phyloP scores from a whole-genome alignment of 1,140 invertebrate species.

The Drosophila ficusphila region DNA sequence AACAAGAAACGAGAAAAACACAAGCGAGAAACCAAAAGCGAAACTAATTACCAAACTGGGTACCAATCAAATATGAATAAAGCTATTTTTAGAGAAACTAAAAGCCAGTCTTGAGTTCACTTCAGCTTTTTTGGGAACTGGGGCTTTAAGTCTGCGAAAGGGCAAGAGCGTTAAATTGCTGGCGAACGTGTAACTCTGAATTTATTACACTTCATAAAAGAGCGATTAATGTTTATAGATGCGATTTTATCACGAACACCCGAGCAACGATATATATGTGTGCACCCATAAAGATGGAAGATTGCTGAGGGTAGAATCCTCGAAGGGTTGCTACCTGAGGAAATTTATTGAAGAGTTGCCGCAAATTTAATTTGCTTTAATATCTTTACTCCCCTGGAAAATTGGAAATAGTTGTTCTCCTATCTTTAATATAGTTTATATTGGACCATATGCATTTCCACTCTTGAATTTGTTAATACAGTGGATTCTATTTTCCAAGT shows the following conservation, averaged over 20 bases:
- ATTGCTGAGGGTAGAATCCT: background rate
- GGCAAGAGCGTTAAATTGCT: slow-evolving; percentile 44
- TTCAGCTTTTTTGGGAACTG: background rate
- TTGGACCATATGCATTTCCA: too few relatives aligned
- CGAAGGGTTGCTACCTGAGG: slow-evolving; percentile 24
- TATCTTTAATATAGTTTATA: too few relatives aligned
- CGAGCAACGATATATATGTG: slow-evolving; percentile 25
- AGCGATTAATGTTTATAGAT: slow-evolving; percentile 83
- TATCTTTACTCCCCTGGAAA: too few relatives aligned
- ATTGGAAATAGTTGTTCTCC: too few relatives aligned
- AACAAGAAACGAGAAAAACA: slow-evolving; percentile 25
- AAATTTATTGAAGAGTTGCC: too few relatives aligned
- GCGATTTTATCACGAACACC: slow-evolving; percentile 77
- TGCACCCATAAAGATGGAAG: background rate
- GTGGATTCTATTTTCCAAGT: background rate
- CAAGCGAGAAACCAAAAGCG: slow-evolving; percentile 25
- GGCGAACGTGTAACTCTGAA: slow-evolving; percentile 58
- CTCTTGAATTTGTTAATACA: too few relatives aligned
- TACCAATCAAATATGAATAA: slow-evolving; percentile 82
- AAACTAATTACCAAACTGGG: slow-evolving; percentile 76
- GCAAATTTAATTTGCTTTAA: too few relatives aligned
- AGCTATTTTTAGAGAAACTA: slow-evolving; percentile 80
- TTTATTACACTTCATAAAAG: slow-evolving; percentile 82
- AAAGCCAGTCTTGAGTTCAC: slow-evolving; percentile 22
- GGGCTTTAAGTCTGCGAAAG: slow-evolving; percentile 10